Evolutionary conservation across 2,113 vertebrate genomes (phyloP).

Genomic region (Centropristis striata): DNA sequence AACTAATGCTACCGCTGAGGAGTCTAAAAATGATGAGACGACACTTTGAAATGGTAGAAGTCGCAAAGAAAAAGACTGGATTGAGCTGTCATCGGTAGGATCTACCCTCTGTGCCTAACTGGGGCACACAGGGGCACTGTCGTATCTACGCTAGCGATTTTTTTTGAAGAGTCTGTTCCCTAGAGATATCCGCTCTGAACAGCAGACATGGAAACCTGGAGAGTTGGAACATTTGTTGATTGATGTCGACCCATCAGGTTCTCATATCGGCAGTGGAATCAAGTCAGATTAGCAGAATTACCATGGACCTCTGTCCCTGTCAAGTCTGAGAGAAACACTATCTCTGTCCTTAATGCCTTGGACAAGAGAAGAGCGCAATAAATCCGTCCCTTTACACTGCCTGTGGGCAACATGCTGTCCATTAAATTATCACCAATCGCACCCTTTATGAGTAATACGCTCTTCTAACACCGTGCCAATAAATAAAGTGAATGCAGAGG

Average conservation of each 20-base stretch:
- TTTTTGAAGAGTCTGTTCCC: constrained; percentile 29
- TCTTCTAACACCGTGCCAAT: constrained; percentile 41
- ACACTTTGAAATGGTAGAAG: constrained; percentile 32
- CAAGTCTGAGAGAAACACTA: constrained; percentile 52
- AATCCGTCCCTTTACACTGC: constrained; percentile 57
- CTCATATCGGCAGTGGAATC: constrained; percentile 55
- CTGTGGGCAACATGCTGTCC: constrained; percentile 44
- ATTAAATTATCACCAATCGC: constrained; percentile 59
- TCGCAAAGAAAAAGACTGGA: constrained; percentile 19
- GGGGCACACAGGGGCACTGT: constrained; percentile 27
- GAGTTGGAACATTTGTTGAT: constrained; percentile 30
- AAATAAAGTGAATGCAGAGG: constrained; percentile 62
- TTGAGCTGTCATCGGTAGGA: constrained; percentile 57
- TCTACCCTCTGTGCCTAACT: constrained; percentile 26
- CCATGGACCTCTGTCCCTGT: constrained; percentile 30
- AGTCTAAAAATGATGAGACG: constrained; percentile 36
- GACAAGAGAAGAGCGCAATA: constrained; percentile 40
- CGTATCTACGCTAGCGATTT: constrained; percentile 20
- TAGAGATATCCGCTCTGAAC: constrained; percentile 31
- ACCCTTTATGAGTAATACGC: constrained; percentile 59
- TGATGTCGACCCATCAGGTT: constrained; percentile 48
- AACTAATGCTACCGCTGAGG: constrained; percentile 47
- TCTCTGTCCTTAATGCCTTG: constrained; percentile 38
- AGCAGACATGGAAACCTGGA: constrained; percentile 15
- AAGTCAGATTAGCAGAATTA: constrained; percentile 66